Percentiles rank a stretch among this genome's conserved stretches.
phyloP scores from a whole-genome alignment of 2,797 vertebrate genomes.

The Acanthurus leucopareius region DNA sequence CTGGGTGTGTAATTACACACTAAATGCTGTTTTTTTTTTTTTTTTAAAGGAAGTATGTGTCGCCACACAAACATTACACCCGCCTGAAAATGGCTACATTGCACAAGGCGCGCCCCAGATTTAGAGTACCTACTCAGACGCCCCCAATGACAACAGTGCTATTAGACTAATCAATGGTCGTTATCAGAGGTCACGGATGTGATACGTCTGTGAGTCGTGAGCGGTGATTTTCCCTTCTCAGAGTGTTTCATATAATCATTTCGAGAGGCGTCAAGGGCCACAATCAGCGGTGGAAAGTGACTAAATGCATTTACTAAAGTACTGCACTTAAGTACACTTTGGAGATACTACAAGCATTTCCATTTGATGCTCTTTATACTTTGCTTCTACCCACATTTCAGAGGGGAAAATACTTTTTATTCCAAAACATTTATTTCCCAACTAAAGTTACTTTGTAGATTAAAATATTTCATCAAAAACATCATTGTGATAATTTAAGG shows the following conservation, averaged over 20 bases:
- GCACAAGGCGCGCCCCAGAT: constrained; percentile 20
- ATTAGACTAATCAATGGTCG: constrained; percentile 53
- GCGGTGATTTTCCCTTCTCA: not conserved
- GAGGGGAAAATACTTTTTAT: not conserved
- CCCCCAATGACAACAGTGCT: constrained; percentile 36
- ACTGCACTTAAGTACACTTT: not conserved
- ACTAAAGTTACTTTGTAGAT: not conserved
- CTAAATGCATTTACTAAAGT: constrained; percentile 5
- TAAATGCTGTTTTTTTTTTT: constrained; percentile 68
- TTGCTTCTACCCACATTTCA: not conserved
- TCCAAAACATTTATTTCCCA: not conserved
- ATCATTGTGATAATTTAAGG: not conserved
- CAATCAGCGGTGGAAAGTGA: constrained; percentile 1
- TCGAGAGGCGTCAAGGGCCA: not conserved
- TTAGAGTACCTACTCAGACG: constrained; percentile 29
- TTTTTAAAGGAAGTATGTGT: constrained; percentile 66
- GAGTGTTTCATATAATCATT: constrained; percentile 4
- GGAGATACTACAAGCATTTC: not conserved
- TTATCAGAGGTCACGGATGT: constrained; percentile 35
- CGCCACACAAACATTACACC: constrained; percentile 62
- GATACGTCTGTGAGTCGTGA: constrained; percentile 8
- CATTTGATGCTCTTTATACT: not conserved
- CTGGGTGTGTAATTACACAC: constrained; percentile 83
- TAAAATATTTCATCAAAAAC: not conserved
- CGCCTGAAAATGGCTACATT: constrained; percentile 37